Conservation (phyloP, 2,113 vertebrate genomes). For the Nibea albiflora region DNA sequence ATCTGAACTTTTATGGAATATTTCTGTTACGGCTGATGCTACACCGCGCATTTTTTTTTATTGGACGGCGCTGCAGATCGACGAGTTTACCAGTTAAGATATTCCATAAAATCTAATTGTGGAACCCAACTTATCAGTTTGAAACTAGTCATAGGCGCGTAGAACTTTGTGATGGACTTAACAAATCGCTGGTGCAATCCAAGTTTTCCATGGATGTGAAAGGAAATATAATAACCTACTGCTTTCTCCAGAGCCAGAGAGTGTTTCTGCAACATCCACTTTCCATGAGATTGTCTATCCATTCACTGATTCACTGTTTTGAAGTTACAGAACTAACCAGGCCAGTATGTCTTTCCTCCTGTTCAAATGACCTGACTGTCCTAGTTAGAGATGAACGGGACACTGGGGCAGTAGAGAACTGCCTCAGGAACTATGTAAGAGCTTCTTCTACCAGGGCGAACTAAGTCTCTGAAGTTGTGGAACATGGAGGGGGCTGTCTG, state of each 20-base stretch:
- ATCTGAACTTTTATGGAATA: no score
- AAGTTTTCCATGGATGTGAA: background rate
- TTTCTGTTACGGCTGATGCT: no score
- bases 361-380: conserved; percentile 27
- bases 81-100: background rate
- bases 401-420: conserved; percentile 26
- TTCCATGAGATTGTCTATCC: background rate
- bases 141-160: background rate
- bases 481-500: conserved; percentile 16
- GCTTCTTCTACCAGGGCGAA: conserved; percentile 13
- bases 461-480: conserved; percentile 14
- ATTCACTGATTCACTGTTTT: background rate
- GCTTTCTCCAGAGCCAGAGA: no score
- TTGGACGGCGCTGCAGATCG: no score
- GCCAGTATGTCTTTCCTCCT: conserved; percentile 37
- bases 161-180: background rate
- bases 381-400: conserved; percentile 32
- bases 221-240: no score
- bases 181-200: background rate
- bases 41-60: background rate
- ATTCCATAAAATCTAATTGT: background rate
- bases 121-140: background rate
- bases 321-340: conserved; percentile 6
- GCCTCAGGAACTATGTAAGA: conserved; percentile 20
- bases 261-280: no score